phyloP scores from a whole-genome alignment of 2,113 vertebrate genomes.

The Laticauda colubrina region DNA sequence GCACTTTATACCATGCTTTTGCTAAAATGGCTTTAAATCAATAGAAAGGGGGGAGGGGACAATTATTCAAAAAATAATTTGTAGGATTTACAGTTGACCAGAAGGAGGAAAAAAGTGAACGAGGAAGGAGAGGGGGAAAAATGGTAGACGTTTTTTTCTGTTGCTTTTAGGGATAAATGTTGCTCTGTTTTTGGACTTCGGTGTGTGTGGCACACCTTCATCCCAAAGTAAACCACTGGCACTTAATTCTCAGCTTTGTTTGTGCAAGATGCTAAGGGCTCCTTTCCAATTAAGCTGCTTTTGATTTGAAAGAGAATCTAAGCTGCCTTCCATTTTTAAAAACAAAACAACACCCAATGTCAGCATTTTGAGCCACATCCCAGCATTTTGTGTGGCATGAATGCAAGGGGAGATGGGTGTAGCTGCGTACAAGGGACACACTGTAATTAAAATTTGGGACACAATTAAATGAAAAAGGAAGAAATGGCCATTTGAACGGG shows the following conservation, averaged over 20 bases:
- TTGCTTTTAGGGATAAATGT: neutral
- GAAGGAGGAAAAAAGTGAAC: neutral
- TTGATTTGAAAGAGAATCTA: neutral
- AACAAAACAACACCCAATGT: neutral
- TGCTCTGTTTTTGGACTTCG: neutral
- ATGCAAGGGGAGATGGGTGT: neutral
- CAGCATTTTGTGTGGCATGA: neutral
- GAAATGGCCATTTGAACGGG: neutral
- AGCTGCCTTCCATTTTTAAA: neutral
- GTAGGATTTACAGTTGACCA: neutral
- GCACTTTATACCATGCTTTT: neutral
- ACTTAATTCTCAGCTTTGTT: neutral
- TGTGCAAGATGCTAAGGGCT: neutral
- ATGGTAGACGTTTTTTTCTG: neutral
- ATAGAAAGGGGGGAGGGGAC: neutral
- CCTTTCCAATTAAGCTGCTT: neutral
- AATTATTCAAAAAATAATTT: neutral
- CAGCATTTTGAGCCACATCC: neutral
- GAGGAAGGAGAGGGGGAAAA: neutral
- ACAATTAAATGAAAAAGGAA: neutral
- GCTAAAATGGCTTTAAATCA: neutral
- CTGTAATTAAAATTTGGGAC: neutral
- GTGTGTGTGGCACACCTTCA: neutral
- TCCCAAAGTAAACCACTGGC: neutral
- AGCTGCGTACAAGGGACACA: fast-evolving